Percentiles rank a stretch among this genome's conserved stretches.
phyloP scores from a whole-genome alignment of 2,888 invertebrate species.

The Lithophane leautieri region DNA sequence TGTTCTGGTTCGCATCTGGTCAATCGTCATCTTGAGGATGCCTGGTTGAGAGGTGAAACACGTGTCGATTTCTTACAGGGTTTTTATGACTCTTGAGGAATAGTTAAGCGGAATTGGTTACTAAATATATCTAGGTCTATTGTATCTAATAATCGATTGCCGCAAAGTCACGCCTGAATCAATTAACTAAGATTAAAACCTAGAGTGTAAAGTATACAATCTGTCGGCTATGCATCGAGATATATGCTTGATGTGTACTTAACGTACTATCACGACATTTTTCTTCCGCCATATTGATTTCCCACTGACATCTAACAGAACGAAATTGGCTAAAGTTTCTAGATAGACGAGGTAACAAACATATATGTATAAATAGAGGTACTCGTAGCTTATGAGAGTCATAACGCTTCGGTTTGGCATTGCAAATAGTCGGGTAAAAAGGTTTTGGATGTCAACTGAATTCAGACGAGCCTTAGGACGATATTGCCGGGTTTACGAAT shows the following conservation, averaged over 20 bases:
- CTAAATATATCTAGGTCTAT: too few species aligned
- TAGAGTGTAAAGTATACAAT: not conserved
- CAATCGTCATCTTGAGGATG: too few species aligned
- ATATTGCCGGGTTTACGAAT: slow-evolving; percentile 38
- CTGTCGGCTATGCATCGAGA: not conserved
- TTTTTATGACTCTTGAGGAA: too few species aligned
- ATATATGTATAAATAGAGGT: not conserved
- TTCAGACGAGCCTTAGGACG: slow-evolving; percentile 60
- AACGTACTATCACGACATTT: not conserved
- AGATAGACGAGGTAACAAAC: not conserved
- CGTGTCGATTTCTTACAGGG: too few species aligned
- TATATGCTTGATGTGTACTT: too few species aligned
- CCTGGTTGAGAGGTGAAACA: too few species aligned
- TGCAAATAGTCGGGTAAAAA: slow-evolving; percentile 34
- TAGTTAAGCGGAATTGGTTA: too few species aligned
- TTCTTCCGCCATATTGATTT: slow-evolving; percentile 7
- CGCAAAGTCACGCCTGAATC: too few species aligned
- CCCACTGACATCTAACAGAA: not conserved
- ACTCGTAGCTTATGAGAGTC: slow-evolving; percentile 14
- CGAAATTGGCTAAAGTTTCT: not conserved
- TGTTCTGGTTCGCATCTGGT: too few species aligned
- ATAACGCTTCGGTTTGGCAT: slow-evolving; percentile 14
- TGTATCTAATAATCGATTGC: too few species aligned
- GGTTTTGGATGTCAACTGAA: slow-evolving; percentile 55
- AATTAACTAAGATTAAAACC: too few species aligned